Base-by-base conservation (phyloP, 2,888 invertebrate species). In the Drosophila paramelanica region DNA sequence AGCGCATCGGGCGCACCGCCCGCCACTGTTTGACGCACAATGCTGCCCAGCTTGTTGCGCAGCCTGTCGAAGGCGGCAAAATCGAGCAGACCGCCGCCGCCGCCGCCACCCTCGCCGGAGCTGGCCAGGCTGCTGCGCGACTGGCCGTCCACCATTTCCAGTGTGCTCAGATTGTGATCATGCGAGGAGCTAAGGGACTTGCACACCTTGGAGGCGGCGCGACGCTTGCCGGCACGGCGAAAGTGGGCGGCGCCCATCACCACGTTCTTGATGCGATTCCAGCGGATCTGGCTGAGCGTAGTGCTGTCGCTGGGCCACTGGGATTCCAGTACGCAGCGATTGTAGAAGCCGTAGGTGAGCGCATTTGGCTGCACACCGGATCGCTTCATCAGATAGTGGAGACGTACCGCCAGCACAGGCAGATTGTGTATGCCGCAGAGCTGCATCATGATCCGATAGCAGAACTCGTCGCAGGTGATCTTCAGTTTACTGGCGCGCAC, bases 391-490 rank as follows among this genome's bases (percentile, higher is more conserved):
- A 97, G 94, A 90, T 97, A 96, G 81, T 97, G 93, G 50, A 97
- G 93, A 89, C 98, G 97, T 1, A 99, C 98, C 1, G 99, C 99
- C 86, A 99, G 93, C 61, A 98, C 96, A 0, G 99, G 99, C 90
- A 98, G 95, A 62, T 97, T 97, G 91, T 98, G 97, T 76, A 97
- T 95, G 6, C 99, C 98, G 93, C 99, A 99, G 25, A 99, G 94
- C 92, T 99, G 98, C 97, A 99, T 98, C 96, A 99, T 97, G 55
- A 99, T 97, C 67, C 99, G 95, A 92, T 99, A 99, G 93, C 99
- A 99, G 53, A 99, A 97, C 94, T 99, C 99, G 93, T 99, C 99
- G 88, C 97, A 97, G 41, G 96, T 96, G 70, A 98, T 95, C 87
- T 96, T 94, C 61, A 97, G 94, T 81, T 96, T 96, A 77, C 98